Base-by-base conservation (phyloP, 2,797 vertebrate species). In the Amazonetta brasiliensis region DNA sequence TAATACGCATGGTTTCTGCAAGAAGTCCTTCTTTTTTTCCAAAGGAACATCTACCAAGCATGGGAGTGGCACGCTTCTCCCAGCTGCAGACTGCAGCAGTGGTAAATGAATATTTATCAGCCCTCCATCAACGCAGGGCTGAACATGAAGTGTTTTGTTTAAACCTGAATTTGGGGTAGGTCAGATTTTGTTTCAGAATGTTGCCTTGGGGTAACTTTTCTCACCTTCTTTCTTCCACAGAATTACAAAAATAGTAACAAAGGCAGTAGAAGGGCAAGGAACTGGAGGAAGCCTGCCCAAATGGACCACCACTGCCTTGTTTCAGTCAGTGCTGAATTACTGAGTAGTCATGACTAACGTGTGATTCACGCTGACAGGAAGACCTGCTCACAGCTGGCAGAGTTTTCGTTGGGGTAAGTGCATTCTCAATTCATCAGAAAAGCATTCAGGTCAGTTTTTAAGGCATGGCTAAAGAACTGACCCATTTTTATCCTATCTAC, bases 81-180 rank as follows among this genome's bases (percentile, higher is more conserved):
- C 52, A 48, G 17, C 7, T 7, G 2, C 44, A 56, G 60, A 5
- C 0, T 25, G 30, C 35, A 7, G 52, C 58, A n/a, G 35, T 3
- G 20, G 16, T 55, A 52, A 79, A 68, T 35, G 48, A 67, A 1
- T 22, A 59, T 25, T 81, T 50, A 72, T 59, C 58, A 25, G 26
- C 52, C 25, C 74, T 43, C 56, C 25, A 85, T 46, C 43, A 54
- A 30, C 2, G 7, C 30, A 63, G 7, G 56, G 33, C 37, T 22
- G 55, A 55, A 25, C 31, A 55, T 37, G 15, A 35, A 56, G 6
- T 15, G 20, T 37, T 28, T 69, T 62, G 58, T 66, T 85, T 67
- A 21, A 64, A 8, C 39, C 71, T 72, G 58, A 62, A 33, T 62
- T 23, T 58, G 20, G 4, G 22, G 5, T 4, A 43, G 46, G 28